These are phyloP conservation scores for Penaeus monodon DNA, from an alignment of 2,888 invertebrate genomes.

Conservation along the genomic window DNA sequence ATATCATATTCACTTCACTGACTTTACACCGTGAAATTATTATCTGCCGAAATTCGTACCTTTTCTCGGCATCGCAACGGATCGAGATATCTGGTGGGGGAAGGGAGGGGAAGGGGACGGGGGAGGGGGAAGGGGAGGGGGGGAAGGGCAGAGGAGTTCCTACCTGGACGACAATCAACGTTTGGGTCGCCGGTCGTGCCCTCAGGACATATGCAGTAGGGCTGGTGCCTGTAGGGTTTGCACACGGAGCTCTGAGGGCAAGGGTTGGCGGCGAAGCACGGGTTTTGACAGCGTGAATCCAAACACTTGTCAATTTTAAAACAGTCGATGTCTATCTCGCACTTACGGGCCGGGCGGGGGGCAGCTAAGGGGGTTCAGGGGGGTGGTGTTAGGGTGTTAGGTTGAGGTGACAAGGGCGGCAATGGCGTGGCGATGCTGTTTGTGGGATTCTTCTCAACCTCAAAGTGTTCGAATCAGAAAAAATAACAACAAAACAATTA, in stretches of 20 bases:
- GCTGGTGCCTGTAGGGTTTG: slow-evolving; percentile 66
- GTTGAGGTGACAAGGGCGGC: background rate
- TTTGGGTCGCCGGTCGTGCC: slow-evolving; percentile 67
- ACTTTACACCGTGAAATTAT: too few relatives aligned
- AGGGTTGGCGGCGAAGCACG: slow-evolving; percentile 66
- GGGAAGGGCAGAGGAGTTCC: background rate
- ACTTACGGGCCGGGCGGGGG: slow-evolving; percentile 58
- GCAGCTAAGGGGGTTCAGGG: slow-evolving; percentile 31
- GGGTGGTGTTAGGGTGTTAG: slow-evolving; percentile 28
- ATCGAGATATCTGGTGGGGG: too few relatives aligned
- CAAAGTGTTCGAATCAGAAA: too few relatives aligned
- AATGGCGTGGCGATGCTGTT: too few relatives aligned
- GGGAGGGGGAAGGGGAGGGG: too few relatives aligned
- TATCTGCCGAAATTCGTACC: too few relatives aligned
- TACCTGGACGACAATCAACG: slow-evolving; percentile 66
- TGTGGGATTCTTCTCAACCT: too few relatives aligned
- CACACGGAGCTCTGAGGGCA: slow-evolving; percentile 66
- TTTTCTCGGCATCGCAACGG: too few relatives aligned
- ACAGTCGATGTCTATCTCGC: slow-evolving; percentile 56
- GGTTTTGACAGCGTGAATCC: slow-evolving; percentile 66
- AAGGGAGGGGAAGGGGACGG: too few relatives aligned
- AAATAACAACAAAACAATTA: too few relatives aligned
- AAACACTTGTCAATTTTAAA: slow-evolving; percentile 66
- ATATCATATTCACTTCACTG: too few relatives aligned
- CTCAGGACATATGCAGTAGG: slow-evolving; percentile 65